Percentiles rank a stretch among this genome's conserved stretches.
phyloP scores from a whole-genome alignment of 2,888 invertebrate genomes.

The Leuctra nigra region DNA sequence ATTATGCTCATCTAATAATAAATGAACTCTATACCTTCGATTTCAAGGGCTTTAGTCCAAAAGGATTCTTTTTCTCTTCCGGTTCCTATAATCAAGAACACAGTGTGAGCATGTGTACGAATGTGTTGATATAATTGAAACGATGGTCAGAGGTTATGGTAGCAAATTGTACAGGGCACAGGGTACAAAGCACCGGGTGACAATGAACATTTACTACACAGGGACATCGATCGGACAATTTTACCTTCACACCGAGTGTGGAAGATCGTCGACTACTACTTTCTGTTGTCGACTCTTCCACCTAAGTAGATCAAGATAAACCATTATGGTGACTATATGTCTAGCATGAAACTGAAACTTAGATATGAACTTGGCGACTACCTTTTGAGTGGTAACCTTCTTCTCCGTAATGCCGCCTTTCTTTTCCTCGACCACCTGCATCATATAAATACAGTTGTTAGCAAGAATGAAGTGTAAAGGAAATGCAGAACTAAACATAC shows the following conservation, averaged over 20 bases:
- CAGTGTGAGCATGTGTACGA: neutral
- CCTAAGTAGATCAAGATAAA: neutral
- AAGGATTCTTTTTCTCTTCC: constrained; percentile 10
- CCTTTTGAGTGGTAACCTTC: constrained; percentile 24
- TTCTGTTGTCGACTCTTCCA: neutral
- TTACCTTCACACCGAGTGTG: neutral
- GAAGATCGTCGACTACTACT: neutral
- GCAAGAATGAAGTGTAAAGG: no score
- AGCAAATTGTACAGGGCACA: no score
- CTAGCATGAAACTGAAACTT: neutral
- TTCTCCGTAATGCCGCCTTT: constrained; percentile 16
- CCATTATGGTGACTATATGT: neutral
- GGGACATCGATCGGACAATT: no score
- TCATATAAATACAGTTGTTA: no score
- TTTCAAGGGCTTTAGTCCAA: constrained; percentile 4
- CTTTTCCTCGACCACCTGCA: constrained; percentile 24
- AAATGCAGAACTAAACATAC: no score
- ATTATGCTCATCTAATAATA: no score
- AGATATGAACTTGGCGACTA: neutral
- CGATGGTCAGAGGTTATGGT: no score
- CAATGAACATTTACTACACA: no score
- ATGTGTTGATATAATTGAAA: neutral
- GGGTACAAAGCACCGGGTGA: no score
- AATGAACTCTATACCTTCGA: neutral
- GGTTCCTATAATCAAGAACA: constrained; percentile 4